Base-by-base conservation (phyloP, 92 coral and sea anemone genomes). In the Epizoanthus ramosus region DNA sequence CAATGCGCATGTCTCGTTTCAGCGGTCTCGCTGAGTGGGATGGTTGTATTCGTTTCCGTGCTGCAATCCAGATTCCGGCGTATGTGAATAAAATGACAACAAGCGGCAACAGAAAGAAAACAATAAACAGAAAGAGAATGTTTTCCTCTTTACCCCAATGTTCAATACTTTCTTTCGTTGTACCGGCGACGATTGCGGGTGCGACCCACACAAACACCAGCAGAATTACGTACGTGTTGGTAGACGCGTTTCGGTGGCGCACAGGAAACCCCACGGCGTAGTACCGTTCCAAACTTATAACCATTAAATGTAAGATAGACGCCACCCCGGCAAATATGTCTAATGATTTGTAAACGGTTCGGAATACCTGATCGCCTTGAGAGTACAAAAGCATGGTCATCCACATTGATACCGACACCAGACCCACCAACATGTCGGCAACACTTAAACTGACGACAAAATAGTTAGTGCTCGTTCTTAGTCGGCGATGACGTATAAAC, bases 1-100 rank as follows among this genome's bases (percentile, higher is more conserved):
- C 94, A 79, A 93, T 88, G 81, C 98, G 92, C 98, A 93, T 91
- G 95, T 93, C 98, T 50, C 98, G 91, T 84, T 91, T 93, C 43
- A 88, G 79, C 21, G 94, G 79, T 68, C 94, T 79, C 6, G 86
- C 81, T 13, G 88, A 57, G 61, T 63, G 91, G 4, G 75, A 39
- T 1, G 93, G 93, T 65, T 89, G 98, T 81, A 93, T 84, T 45
- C 98, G 93, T 52, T 79, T 87, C 9, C 89, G 88, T 4, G 90
- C 98, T 2, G 76, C 79, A 24, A 47, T 86, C 98, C 98, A 93
- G 21, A 93, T 93, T 21, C 91, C 90, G 3, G 93, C 95, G 74
- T 93, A 93, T 0, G 98, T 89, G 28, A 87, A 77, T 33, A 93
- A 75, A 73, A 93, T 93, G 18, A 93, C 95, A 19, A 91, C 19